phyloP scores from a whole-genome alignment of 2,888 invertebrate genomes.

The Keiferia lycopersicella region DNA sequence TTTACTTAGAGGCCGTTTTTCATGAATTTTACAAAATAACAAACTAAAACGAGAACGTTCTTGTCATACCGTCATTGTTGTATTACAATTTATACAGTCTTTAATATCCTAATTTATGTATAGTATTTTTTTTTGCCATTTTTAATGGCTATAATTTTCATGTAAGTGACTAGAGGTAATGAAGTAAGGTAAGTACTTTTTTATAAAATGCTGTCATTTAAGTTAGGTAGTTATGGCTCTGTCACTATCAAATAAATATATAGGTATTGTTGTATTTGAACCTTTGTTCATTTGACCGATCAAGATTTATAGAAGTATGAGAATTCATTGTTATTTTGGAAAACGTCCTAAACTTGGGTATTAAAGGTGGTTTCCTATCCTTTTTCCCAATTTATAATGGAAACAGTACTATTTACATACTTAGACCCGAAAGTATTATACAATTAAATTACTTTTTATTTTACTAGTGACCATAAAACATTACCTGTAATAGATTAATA shows the following conservation, averaged over 20 bases:
- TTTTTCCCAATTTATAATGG: constrained; percentile 6
- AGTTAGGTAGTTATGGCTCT: constrained; percentile 10
- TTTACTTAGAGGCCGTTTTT: no score
- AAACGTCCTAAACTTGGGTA: not conserved
- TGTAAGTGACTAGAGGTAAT: constrained; percentile 19
- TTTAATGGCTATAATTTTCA: constrained; percentile 50
- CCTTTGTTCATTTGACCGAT: not conserved
- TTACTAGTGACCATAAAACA: constrained; percentile 49
- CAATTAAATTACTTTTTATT: constrained; percentile 36
- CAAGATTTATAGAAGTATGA: not conserved
- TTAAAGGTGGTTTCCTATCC: not conserved
- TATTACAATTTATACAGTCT: constrained; percentile 64
- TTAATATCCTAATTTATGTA: constrained; percentile 76
- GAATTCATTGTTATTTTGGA: not conserved
- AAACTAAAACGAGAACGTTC: constrained; percentile 27
- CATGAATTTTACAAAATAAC: not conserved
- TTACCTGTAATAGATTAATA: constrained; percentile 46
- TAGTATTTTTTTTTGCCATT: constrained; percentile 59
- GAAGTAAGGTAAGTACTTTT: not conserved
- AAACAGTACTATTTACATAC: constrained; percentile 25
- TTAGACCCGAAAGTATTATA: constrained; percentile 31
- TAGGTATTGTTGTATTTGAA: not conserved
- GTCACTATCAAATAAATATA: not conserved
- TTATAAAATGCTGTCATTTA: not conserved
- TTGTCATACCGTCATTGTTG: constrained; percentile 38